Evolutionary conservation across 2,888 invertebrate genomes (phyloP).

Genomic region (Oxycera nigricornis): DNA sequence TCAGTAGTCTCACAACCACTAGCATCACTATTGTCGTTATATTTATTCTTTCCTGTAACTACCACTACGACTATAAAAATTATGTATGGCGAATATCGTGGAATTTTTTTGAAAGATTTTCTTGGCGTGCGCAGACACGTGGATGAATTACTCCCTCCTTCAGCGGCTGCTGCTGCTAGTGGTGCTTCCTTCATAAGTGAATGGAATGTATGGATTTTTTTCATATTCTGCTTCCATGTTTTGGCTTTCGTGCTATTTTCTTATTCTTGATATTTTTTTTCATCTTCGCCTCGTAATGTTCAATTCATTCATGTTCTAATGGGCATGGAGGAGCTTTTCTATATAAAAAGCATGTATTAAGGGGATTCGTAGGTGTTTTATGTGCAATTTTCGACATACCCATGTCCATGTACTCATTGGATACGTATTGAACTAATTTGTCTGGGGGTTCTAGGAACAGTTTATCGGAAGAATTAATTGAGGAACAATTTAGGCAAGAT

Average conservation of each 20-base stretch:
- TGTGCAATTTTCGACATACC: neutral
- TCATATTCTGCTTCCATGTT: neutral
- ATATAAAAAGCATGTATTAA: slow-evolving; percentile 30
- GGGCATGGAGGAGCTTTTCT: slow-evolving; percentile 40
- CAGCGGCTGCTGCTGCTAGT: neutral
- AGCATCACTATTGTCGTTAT: no score
- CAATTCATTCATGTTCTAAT: slow-evolving; percentile 38
- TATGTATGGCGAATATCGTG: slow-evolving; percentile 8
- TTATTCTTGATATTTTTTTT: slow-evolving; percentile 18
- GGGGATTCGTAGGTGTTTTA: slow-evolving; percentile 5
- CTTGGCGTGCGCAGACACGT: slow-evolving; percentile 35
- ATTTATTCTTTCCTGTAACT: neutral
- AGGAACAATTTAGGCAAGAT: neutral
- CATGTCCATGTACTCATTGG: neutral
- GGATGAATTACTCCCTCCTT: slow-evolving; percentile 23
- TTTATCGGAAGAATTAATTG: neutral
- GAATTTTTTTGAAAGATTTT: slow-evolving; percentile 14
- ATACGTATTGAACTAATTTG: neutral
- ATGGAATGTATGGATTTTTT: neutral
- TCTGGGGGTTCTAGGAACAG: neutral
- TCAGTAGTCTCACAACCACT: no score
- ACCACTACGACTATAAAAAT: slow-evolving; percentile 19
- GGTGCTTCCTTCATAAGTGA: neutral
- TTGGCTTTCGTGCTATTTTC: neutral
- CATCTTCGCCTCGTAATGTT: neutral